Percentiles rank a stretch among this genome's conserved stretches.
phyloP scores from a whole-genome alignment of 2,888 invertebrate species.

The Drosophila imparisetae region DNA sequence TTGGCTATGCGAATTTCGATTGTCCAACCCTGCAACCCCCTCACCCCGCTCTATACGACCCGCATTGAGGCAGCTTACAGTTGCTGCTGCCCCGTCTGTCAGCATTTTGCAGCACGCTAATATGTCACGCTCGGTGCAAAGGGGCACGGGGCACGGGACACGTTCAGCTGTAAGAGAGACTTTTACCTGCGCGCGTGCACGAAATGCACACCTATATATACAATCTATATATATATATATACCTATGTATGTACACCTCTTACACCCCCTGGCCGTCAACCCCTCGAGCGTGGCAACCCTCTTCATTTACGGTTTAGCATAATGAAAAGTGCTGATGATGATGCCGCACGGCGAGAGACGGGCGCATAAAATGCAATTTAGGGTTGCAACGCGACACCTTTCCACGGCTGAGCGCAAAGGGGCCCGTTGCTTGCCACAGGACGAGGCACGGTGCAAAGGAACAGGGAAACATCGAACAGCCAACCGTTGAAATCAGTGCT shows the following conservation, averaged over 20 bases:
- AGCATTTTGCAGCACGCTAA: conserved; percentile 71
- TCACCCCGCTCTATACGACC: conserved; percentile 6
- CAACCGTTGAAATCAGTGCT: conserved; percentile 2
- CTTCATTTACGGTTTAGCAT: conserved; percentile 79
- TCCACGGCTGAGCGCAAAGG: conserved; percentile 24
- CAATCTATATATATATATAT: background rate
- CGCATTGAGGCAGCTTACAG: conserved; percentile 65
- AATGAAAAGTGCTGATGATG: conserved; percentile 78
- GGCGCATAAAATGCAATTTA: conserved; percentile 74
- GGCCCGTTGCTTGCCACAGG: conserved; percentile 25
- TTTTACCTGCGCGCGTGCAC: conserved; percentile 60
- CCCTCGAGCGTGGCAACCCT: conserved; percentile 55
- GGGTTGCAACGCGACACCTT: conserved; percentile 79
- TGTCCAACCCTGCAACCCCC: conserved; percentile 29
- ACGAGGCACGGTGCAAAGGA: background rate
- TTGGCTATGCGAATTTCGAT: conserved; percentile 43
- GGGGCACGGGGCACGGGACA: background rate
- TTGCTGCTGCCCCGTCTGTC: conserved; percentile 66
- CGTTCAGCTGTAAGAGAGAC: conserved; percentile 14
- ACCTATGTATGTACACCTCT: background rate
- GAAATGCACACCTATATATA: conserved; percentile 40
- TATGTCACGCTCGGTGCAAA: conserved; percentile 69
- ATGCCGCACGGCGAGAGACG: conserved; percentile 40
- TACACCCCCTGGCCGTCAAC: conserved; percentile 9
- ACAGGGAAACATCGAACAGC: background rate